Evolutionary conservation across 2,888 invertebrate genomes (phyloP), one percentile per base, ranked within the genome.

Genomic region (Nezara viridula): DNA sequence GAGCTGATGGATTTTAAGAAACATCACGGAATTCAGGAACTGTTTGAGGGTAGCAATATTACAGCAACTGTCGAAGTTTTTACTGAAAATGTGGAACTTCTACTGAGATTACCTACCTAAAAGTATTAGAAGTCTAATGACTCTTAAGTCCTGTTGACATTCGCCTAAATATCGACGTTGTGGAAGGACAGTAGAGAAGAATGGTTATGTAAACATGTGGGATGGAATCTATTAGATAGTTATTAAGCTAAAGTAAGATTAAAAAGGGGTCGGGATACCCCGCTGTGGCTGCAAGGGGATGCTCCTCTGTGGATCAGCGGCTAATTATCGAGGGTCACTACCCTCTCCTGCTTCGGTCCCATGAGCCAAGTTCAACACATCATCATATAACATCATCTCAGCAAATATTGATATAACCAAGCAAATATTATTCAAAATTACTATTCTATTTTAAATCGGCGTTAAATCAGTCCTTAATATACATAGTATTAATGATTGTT

Each of bases 201-300:
- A 16, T 12, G 40, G 81, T 81, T 44, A n/a, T 81, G 81, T 44
- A 81, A 81, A 81, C 81, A 81, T 81, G 81, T 81, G 81, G 81
- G 44, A 44, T 14, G 44, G 44, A 40, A 3, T 2, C 81, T 37
- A 81, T 81, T 47, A 47, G 44, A n/a, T 44, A 40, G 44, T 81
- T n/a, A 81, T 47, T 81, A 81, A 16, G 24, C 40, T 81, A 81
- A 81, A 81, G 44, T 81, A 81, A 81, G 81, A 81, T 81, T 81
- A 81, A 81, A 81, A 81, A 81, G 81, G 44, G 44, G 81, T 60
- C 14, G 81, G 81, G 81, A 81, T 7, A 81, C 81, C 81, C 81
- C 37, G 37, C 66, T 37, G 44, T 44, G 44, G 7, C 44, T 44
- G 44, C 5, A 7, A 44, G n/a, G 66, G 24, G 66, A 27, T 66